These are phyloP conservation scores for Acrobasis repandana DNA, from an alignment of 2,888 invertebrate species.

Conservation along the genomic window DNA sequence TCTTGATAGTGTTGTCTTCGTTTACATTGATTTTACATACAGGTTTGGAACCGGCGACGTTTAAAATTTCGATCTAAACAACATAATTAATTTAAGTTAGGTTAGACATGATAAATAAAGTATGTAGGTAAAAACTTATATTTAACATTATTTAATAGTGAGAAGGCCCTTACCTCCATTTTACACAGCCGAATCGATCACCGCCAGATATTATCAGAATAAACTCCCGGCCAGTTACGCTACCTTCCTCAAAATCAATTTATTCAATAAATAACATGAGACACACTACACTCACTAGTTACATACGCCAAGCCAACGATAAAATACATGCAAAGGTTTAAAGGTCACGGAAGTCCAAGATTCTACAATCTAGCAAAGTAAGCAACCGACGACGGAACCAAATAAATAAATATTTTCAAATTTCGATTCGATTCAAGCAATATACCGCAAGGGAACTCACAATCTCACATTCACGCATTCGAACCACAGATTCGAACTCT, in stretches of 20 bases:
- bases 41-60: constrained; percentile 78
- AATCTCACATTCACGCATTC: too few species aligned
- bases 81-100: constrained; percentile 1
- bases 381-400: neutral
- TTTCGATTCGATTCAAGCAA: neutral
- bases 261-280: neutral
- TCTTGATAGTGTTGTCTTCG: constrained; percentile 85
- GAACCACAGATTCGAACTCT: too few species aligned
- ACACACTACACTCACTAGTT: neutral
- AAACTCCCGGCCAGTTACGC: neutral
- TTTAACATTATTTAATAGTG: neutral
- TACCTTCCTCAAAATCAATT: constrained; percentile 3
- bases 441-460: too few species aligned
- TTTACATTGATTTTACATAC: constrained; percentile 78
- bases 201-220: neutral
- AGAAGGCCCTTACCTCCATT: constrained; percentile 15
- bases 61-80: constrained; percentile 83
- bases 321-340: constrained; percentile 11
- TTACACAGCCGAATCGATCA: neutral
- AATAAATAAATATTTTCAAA: neutral
- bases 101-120: neutral
- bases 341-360: constrained; percentile 14
- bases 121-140: too few species aligned
- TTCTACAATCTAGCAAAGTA: neutral
- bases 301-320: neutral